These are phyloP conservation scores for Adela reaumurella DNA, from an alignment of 2,888 invertebrate species.

Conservation along the genomic window DNA sequence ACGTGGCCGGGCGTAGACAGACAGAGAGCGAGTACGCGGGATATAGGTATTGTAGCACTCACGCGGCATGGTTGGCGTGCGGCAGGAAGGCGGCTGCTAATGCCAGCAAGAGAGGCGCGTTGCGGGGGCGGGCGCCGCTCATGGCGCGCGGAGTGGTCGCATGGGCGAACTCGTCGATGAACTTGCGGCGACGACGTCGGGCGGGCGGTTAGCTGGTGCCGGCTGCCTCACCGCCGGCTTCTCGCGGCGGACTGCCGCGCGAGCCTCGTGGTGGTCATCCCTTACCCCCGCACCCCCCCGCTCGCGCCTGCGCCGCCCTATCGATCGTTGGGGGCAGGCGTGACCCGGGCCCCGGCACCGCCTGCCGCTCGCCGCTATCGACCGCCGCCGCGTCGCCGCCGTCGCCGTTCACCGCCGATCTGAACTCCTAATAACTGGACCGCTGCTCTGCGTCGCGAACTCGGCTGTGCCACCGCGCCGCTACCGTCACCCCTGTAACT, in stretches of 20 bases:
- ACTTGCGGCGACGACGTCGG: constrained; percentile 26
- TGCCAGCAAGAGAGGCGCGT: constrained; percentile 59
- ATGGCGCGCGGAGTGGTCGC: constrained; percentile 40
- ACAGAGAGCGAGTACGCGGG: neutral
- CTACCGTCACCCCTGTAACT: too few relatives aligned
- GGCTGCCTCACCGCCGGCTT: constrained; percentile 21
- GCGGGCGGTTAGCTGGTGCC: constrained; percentile 16
- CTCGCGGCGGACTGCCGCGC: constrained; percentile 23
- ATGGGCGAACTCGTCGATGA: constrained; percentile 23
- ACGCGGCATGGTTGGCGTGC: constrained; percentile 61
- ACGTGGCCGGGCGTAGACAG: too few relatives aligned
- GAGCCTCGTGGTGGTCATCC: constrained; percentile 29
- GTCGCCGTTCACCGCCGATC: neutral
- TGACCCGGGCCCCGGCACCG: constrained; percentile 46
- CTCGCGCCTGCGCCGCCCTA: constrained; percentile 16
- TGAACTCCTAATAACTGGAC: constrained; percentile 32
- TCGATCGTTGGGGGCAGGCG: constrained; percentile 31
- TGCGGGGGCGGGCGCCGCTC: constrained; percentile 57
- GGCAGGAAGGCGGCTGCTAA: constrained; percentile 58
- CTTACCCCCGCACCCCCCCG: constrained; percentile 28
- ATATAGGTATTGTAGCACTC: constrained; percentile 45
- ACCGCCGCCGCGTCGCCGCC: constrained; percentile 28
- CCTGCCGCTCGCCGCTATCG: constrained; percentile 41
- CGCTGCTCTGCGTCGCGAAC: constrained; percentile 7
- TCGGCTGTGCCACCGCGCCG: too few relatives aligned